These are phyloP conservation scores for Zaprionus ornatus DNA, from an alignment of 1,140 invertebrate genomes.

Conservation along the genomic window DNA sequence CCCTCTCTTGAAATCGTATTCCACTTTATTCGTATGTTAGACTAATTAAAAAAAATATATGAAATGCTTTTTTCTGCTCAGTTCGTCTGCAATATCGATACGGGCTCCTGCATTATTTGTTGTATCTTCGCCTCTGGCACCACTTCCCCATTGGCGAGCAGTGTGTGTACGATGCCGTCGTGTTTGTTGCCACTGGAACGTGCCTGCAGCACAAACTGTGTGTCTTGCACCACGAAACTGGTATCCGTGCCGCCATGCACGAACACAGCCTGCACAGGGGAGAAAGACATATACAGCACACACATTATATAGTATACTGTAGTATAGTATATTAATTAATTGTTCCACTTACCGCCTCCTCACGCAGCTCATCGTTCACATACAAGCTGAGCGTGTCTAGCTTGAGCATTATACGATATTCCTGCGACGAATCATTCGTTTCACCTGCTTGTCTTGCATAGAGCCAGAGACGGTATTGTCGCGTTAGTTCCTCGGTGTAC, in stretches of 20 bases:
- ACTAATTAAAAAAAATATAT: constrained; percentile 22
- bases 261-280: constrained; percentile 88
- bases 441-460: constrained; percentile 40
- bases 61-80: constrained; percentile 54
- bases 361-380: constrained; percentile 75
- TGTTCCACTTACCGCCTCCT: constrained; percentile 59
- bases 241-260: constrained; percentile 93
- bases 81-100: constrained; percentile 72
- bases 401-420: constrained; percentile 88
- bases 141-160: constrained; percentile 68
- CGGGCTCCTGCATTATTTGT: constrained; percentile 80
- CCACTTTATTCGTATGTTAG: constrained; percentile 8
- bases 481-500: constrained; percentile 90
- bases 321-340: not conserved
- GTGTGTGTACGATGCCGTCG: constrained; percentile 75
- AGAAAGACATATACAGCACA: constrained; percentile 6
- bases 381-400: constrained; percentile 79
- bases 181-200: constrained; percentile 82
- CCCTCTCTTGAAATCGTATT: not conserved
- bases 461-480: constrained; percentile 86
- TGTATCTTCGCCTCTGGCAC: constrained; percentile 80
- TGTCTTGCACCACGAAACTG: constrained; percentile 86
- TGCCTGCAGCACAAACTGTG: constrained; percentile 74
- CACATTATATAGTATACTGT: not conserved
- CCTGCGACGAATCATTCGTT: constrained; percentile 61